phyloP scores from a whole-genome alignment of 2,888 invertebrate species.

The Bembecia ichneumoniformis region DNA sequence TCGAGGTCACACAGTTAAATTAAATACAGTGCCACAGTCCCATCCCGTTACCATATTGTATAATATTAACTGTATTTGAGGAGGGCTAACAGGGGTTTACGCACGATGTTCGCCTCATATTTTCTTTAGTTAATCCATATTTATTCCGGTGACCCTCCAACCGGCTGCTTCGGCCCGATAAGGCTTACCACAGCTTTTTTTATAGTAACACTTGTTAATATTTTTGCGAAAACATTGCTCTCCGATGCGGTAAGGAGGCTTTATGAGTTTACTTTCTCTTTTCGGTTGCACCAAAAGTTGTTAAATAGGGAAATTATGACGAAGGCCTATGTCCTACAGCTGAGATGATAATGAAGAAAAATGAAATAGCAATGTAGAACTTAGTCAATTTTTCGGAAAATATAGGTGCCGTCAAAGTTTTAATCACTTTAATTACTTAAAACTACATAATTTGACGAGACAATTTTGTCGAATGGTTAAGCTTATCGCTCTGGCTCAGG shows the following conservation, averaged over 20 bases:
- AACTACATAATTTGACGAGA: too few species aligned
- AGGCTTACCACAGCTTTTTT: slow-evolving; percentile 24
- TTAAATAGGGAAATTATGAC: too few species aligned
- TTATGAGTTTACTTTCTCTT: neutral
- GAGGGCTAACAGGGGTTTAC: slow-evolving; percentile 34
- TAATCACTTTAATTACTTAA: too few species aligned
- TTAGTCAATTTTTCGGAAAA: too few species aligned
- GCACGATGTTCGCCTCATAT: slow-evolving; percentile 38
- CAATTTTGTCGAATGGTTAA: too few species aligned
- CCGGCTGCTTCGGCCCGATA: slow-evolving; percentile 44
- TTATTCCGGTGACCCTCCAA: slow-evolving; percentile 54
- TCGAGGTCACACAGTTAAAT: neutral
- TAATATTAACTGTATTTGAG: slow-evolving; percentile 15
- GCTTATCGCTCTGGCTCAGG: too few species aligned
- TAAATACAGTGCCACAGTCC: neutral
- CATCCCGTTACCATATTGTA: slow-evolving; percentile 13
- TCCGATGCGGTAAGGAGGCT: neutral
- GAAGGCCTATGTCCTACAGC: too few species aligned
- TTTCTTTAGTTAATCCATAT: slow-evolving; percentile 59
- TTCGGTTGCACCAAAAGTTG: too few species aligned
- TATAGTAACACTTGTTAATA: slow-evolving; percentile 43
- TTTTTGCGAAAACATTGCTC: slow-evolving; percentile 19
- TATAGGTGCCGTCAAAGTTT: too few species aligned
- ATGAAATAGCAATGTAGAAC: too few species aligned
- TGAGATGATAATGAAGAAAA: too few species aligned